Evolutionary conservation across 1,140 invertebrate genomes (phyloP).

Genomic region (Caerostris extrusa): DNA sequence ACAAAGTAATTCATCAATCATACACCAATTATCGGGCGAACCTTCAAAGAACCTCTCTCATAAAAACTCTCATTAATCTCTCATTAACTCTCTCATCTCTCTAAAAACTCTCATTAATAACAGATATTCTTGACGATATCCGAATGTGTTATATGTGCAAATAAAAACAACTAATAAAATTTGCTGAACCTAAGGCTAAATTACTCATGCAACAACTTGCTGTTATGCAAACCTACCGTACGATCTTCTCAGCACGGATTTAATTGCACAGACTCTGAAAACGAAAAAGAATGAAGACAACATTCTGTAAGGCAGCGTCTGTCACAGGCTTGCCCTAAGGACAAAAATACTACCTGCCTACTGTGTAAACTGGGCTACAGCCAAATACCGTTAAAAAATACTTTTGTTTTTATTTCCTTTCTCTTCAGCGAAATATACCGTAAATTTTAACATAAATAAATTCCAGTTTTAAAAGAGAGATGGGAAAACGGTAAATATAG

Average conservation of each 20-base stretch:
- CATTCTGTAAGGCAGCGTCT: not conserved
- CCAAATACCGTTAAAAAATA: conserved; percentile 33
- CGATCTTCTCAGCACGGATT: not conserved
- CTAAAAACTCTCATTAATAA: too few relatives aligned
- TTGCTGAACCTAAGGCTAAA: too few relatives aligned
- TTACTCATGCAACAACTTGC: not conserved
- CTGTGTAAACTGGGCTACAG: conserved; percentile 8
- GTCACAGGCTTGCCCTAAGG: not conserved
- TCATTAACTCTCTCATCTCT: too few relatives aligned
- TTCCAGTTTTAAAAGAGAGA: not conserved
- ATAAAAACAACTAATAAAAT: too few relatives aligned
- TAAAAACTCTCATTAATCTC: too few relatives aligned
- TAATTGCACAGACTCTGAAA: not conserved
- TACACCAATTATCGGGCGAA: too few relatives aligned
- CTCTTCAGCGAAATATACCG: not conserved
- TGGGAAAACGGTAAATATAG: not conserved
- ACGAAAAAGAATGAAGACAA: not conserved
- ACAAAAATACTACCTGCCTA: conserved; percentile 41
- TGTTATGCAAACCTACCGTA: conserved; percentile 14
- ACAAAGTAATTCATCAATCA: too few relatives aligned
- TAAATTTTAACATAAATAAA: conserved; percentile 26
- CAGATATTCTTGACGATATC: too few relatives aligned
- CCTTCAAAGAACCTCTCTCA: too few relatives aligned
- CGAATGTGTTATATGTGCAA: too few relatives aligned
- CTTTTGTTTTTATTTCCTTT: conserved; percentile 27